Percentiles rank a stretch among this genome's conserved stretches.
Conservation (phyloP, 2,888 invertebrate genomes). For the Parelbella ahira region DNA sequence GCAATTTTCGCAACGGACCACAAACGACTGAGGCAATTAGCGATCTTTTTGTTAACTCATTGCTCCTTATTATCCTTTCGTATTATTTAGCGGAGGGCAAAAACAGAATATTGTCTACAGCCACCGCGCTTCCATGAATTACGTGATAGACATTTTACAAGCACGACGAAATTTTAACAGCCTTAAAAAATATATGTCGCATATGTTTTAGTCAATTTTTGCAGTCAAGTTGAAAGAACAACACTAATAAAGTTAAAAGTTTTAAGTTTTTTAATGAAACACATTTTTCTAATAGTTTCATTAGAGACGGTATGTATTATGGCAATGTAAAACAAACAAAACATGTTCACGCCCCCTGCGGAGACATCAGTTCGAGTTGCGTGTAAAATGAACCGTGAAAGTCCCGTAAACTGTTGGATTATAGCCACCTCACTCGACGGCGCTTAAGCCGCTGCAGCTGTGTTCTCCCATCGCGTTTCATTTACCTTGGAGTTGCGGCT, state of each 20-base stretch:
- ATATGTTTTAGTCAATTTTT: no score
- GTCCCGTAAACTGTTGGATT: slow-evolving; percentile 17
- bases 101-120: no score
- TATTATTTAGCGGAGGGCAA: neutral
- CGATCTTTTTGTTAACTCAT: slow-evolving; percentile 13
- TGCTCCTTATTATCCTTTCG: slow-evolving; percentile 8
- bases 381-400: slow-evolving; percentile 19
- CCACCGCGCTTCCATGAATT: no score
- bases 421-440: slow-evolving; percentile 9
- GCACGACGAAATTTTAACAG: no score
- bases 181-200: no score
- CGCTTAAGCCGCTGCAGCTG: slow-evolving; percentile 7
- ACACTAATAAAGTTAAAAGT: no score
- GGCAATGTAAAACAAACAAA: slow-evolving; percentile 3
- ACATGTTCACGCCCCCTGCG: slow-evolving; percentile 3
- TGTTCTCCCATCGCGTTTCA: slow-evolving; percentile 6
- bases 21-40: slow-evolving; percentile 16
- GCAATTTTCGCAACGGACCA: slow-evolving; percentile 7
- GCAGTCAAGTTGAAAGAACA: no score
- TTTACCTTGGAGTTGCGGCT: no score
- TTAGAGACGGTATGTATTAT: no score
- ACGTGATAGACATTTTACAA: no score
- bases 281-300: no score
- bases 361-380: neutral
- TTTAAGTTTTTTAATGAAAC: no score